These are phyloP conservation scores for Uloborus diversus DNA, from an alignment of 1,140 invertebrate genomes.

Conservation along the genomic window DNA sequence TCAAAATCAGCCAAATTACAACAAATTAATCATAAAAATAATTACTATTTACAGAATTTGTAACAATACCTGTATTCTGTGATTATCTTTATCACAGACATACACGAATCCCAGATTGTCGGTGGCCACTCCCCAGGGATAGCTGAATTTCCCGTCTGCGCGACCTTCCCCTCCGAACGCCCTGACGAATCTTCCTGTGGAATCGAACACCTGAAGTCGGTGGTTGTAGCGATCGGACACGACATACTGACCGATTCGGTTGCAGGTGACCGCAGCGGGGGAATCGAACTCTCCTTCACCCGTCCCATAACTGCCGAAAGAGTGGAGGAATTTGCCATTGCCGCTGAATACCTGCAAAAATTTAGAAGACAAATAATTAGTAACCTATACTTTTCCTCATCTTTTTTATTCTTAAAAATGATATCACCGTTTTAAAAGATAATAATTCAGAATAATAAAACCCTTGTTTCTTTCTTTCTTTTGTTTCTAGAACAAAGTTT, in stretches of 20 bases:
- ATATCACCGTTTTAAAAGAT: no score
- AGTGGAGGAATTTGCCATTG: conserved; percentile 86
- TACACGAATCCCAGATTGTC: conserved; percentile 98
- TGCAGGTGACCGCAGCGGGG: conserved; percentile 92
- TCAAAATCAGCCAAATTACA: no score
- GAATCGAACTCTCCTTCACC: conserved; percentile 96
- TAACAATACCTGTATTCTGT: conserved; percentile 78
- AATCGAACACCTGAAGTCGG: conserved; percentile 94
- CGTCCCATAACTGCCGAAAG: conserved; percentile 93
- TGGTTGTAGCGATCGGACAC: conserved; percentile 95
- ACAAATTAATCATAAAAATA: no score
- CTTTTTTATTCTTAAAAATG: no score
- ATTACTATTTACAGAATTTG: no score
- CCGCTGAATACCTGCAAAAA: conserved; percentile 76
- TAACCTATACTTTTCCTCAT: no score
- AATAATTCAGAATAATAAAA: no score
- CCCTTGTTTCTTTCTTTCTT: no score
- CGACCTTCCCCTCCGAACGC: conserved; percentile 92
- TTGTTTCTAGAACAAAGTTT: no score
- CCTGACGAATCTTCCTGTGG: conserved; percentile 86
- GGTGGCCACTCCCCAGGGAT: conserved; percentile 97
- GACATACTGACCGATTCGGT: conserved; percentile 93
- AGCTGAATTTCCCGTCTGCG: conserved; percentile 83
- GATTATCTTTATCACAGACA: conserved; percentile 98
- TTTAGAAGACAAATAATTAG: not conserved